phyloP scores from a whole-genome alignment of 2,113 vertebrate species.

The Melanerpes aurifrons region DNA sequence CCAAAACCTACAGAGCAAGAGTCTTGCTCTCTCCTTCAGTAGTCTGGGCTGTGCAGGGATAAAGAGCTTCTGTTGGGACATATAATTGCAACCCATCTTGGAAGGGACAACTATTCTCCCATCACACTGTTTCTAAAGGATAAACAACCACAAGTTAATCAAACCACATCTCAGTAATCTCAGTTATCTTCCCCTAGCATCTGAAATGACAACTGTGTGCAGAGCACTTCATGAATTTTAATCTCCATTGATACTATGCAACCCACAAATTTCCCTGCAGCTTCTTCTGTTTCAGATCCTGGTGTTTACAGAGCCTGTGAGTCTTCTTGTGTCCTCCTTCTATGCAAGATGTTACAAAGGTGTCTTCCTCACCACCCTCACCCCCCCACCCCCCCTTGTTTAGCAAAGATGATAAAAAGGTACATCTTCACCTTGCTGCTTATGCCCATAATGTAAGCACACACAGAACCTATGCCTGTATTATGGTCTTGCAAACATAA shows the following conservation, averaged over 20 bases:
- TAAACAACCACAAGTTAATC: not conserved
- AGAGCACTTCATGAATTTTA: not conserved
- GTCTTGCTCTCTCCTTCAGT: not conserved
- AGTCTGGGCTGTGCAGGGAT: not conserved
- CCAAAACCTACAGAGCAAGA: not conserved
- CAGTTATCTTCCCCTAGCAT: not conserved
- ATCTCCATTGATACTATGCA: not conserved
- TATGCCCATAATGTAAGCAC: rapidly evolving
- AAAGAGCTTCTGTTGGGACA: not conserved
- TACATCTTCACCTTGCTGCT: not conserved
- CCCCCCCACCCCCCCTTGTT: not conserved
- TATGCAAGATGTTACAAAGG: not conserved
- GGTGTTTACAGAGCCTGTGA: not conserved
- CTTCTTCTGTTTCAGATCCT: not conserved
- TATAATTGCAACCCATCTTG: not conserved
- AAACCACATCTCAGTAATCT: not conserved
- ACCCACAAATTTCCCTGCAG: not conserved
- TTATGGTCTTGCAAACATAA: not conserved
- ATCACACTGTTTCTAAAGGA: rapidly evolving
- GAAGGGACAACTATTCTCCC: not conserved
- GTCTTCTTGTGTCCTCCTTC: not conserved
- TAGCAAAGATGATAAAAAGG: not conserved
- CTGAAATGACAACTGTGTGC: not conserved
- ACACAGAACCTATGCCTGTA: not conserved
- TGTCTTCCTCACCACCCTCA: not conserved